Conservation (phyloP, 1,140 invertebrate species). For the Sarcophaga peregrina region DNA sequence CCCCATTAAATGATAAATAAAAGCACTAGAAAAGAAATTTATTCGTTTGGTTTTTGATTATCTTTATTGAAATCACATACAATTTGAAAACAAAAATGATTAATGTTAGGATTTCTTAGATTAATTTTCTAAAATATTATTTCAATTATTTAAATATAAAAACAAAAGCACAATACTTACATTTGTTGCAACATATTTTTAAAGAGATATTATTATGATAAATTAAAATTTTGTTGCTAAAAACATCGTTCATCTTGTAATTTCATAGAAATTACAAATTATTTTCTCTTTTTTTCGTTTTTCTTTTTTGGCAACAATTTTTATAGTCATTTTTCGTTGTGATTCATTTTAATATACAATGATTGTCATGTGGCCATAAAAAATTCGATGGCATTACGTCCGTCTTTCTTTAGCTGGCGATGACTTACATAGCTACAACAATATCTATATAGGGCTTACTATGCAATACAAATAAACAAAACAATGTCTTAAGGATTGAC, state of each 20-base stretch:
- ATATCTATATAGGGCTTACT: not conserved
- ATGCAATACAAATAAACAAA: not conserved
- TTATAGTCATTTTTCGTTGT: slow-evolving; percentile 10
- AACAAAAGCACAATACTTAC: not conserved
- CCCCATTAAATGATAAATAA: too few relatives aligned
- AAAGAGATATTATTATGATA: not conserved
- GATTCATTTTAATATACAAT: slow-evolving; percentile 23
- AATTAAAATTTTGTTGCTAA: too few relatives aligned
- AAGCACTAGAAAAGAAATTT: too few relatives aligned
- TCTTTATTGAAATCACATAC: too few relatives aligned
- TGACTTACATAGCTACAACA: not conserved
- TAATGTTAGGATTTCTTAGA: too few relatives aligned
- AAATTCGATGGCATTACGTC: not conserved
- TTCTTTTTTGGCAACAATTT: slow-evolving; percentile 29
- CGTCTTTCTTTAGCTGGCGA: not conserved
- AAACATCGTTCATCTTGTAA: too few relatives aligned
- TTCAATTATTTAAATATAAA: not conserved
- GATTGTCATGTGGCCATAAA: slow-evolving; percentile 38
- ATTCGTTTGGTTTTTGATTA: too few relatives aligned
- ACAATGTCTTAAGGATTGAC: not conserved
- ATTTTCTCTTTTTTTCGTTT: too few relatives aligned
- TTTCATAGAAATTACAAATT: too few relatives aligned
- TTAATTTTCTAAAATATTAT: too few relatives aligned
- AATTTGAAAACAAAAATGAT: too few relatives aligned
- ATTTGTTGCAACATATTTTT: not conserved